Percentiles rank a stretch among this genome's conserved stretches.
Conservation (phyloP, 2,113 vertebrate species). For the Ivindomyrus marchei region DNA sequence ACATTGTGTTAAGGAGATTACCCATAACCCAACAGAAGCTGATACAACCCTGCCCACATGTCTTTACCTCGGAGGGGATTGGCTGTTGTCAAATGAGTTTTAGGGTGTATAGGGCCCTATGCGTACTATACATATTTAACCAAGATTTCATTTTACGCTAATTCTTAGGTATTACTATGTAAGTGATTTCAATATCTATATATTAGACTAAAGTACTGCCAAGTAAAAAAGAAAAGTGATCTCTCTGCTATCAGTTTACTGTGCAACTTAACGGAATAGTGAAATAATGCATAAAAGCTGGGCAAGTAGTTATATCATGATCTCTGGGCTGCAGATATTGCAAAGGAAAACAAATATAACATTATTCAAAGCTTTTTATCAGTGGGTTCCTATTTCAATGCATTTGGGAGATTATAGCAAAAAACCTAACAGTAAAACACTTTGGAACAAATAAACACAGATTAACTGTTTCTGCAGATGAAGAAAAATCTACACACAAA, state of each 20-base stretch:
- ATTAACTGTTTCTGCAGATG: background rate
- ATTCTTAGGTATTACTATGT: background rate
- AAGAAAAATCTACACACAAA: background rate
- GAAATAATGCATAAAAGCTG: background rate
- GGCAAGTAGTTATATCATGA: background rate
- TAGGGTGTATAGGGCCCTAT: background rate
- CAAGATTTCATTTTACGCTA: background rate
- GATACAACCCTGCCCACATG: background rate
- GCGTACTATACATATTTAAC: background rate
- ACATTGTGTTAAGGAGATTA: background rate
- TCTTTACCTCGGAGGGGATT: background rate
- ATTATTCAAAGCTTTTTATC: background rate
- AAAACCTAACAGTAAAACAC: background rate
- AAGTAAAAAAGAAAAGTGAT: background rate
- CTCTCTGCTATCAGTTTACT: background rate
- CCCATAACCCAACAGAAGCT: background rate
- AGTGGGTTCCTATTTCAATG: background rate
- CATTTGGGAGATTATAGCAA: background rate
- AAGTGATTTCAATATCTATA: background rate
- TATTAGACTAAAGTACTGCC: background rate
- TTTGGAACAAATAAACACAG: background rate
- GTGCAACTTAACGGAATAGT: background rate
- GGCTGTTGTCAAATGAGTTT: background rate
- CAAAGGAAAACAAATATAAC: background rate
- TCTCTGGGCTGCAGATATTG: background rate